Evolutionary conservation across 2,888 invertebrate species (phyloP), one percentile per base, ranked within the genome.

Genomic region (Galerucella calmariensis): DNA sequence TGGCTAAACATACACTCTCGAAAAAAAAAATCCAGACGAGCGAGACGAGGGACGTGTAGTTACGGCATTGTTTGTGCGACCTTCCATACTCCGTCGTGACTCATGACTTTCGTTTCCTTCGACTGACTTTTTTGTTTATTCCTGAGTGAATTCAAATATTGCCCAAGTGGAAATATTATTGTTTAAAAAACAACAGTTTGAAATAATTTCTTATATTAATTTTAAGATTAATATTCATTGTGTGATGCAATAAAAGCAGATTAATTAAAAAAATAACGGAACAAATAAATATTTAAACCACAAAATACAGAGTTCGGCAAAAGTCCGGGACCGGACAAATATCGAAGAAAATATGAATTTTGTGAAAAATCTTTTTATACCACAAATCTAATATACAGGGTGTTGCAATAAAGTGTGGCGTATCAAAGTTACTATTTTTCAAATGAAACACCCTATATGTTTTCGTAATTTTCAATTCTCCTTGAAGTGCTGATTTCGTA

Each of bases 61-160:
- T 35, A 27, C 61, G 61, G 35, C 61, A 61, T 27, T 35, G 61
- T 61, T 61, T 61, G 27, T 35, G 61, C 10, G 61, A 61, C 61
- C 61, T 61, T 61, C 61, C 35, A 35, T 61, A 35, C 9, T 35
- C 12, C 61, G 35, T 61, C 61, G 35, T 35, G 35, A 61, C 27
- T 61, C 61, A 35, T 35, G 35, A 27, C 59, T 20, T 59, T 59
- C 59, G 59, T 61, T 61, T 61, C 27, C 35, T 12, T 61, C 61
- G 20, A 20, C 56, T 20, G 20, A 20, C 9, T 56, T 56, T 56
- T 56, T 56, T 20, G 27, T 61, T 61, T 35, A n/a, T 61, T 61
- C 61, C n/a, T 10, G 6, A 35, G 35, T n/a, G 61, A 61, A 35
- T 61, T 61, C 14, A n/a, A 53, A 16, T 53, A n/a, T 53, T 53